A percentile compares a stretch with the other conserved stretches of the same genome.
These are phyloP conservation scores for Melolontha melolontha DNA, from an alignment of 2,888 invertebrate species.

Conservation along the genomic window DNA sequence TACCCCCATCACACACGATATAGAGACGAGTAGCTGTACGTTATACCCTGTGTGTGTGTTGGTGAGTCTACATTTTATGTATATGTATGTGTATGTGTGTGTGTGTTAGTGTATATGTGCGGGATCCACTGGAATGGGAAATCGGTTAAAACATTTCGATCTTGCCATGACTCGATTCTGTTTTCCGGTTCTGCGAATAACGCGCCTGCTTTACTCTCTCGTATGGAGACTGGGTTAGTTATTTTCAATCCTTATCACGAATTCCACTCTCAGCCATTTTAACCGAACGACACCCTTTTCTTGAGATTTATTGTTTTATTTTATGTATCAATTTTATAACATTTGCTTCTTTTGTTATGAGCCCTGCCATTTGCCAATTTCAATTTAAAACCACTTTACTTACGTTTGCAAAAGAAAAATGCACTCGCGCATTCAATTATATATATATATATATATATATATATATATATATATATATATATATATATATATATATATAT, in stretches of 20 bases:
- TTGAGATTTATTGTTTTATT: slow-evolving; percentile 59
- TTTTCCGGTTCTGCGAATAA: slow-evolving; percentile 40
- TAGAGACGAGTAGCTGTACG: not conserved
- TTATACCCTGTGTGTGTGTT: not conserved
- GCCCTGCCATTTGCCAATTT: slow-evolving; percentile 47
- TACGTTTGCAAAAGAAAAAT: slow-evolving; percentile 39
- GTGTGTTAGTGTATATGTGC: slow-evolving; percentile 18
- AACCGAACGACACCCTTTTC: slow-evolving; percentile 55
- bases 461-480: too few species aligned
- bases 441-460: too few species aligned
- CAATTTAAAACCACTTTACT: slow-evolving; percentile 51
- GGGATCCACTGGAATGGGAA: slow-evolving; percentile 34
- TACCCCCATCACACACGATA: slow-evolving; percentile 7
- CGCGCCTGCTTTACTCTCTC: slow-evolving; percentile 40
- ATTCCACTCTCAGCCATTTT: slow-evolving; percentile 59
- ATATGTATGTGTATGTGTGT: not conserved
- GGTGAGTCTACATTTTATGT: too few species aligned
- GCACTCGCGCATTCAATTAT: not conserved
- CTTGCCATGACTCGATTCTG: slow-evolving; percentile 42
- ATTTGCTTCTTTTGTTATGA: slow-evolving; percentile 55
- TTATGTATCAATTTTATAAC: slow-evolving; percentile 59
- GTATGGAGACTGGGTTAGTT: slow-evolving; percentile 50
- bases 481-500: too few species aligned
- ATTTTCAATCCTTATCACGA: slow-evolving; percentile 59
- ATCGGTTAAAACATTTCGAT: slow-evolving; percentile 43